Conservation (phyloP, 2,113 vertebrate species). For the Epinephelus lanceolatus region DNA sequence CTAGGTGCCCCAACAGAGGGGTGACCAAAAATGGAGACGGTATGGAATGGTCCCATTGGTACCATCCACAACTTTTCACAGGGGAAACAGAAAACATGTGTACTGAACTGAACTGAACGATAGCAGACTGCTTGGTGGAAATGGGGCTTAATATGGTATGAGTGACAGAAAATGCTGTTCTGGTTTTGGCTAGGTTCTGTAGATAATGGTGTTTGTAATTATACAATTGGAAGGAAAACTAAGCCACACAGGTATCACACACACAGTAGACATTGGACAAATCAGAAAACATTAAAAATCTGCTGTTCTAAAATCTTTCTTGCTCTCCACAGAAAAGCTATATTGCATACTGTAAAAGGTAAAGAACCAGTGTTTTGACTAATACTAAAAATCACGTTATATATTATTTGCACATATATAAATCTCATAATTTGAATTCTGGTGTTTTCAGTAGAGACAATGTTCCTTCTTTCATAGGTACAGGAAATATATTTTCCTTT, state of each 20-base stretch:
- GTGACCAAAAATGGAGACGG: no score
- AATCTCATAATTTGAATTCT: constrained; percentile 60
- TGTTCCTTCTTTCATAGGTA: constrained; percentile 32
- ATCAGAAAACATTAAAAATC: constrained; percentile 59
- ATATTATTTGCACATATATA: constrained; percentile 80
- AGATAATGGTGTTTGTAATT: constrained; percentile 28
- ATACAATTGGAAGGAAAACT: constrained; percentile 23
- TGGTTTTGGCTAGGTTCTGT: constrained; percentile 56
- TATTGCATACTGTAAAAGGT: constrained; percentile 73
- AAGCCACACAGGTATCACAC: constrained; percentile 52
- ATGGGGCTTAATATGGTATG: neutral
- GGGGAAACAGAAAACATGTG: no score
- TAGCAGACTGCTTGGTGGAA: no score
- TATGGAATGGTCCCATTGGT: no score
- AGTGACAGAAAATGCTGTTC: constrained; percentile 54
- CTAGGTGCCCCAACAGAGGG: no score
- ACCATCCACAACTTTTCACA: no score
- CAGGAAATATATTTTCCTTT: constrained; percentile 28
- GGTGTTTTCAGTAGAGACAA: constrained; percentile 34
- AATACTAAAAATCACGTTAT: constrained; percentile 66
- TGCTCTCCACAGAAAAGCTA: constrained; percentile 58
- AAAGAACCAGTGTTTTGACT: constrained; percentile 73
- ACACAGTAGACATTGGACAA: constrained; percentile 34
- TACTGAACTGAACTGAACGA: no score
- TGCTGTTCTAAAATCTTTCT: constrained; percentile 55